Evolutionary conservation across 1,140 invertebrate species (phyloP).

Genomic region (Tribolium madens): DNA sequence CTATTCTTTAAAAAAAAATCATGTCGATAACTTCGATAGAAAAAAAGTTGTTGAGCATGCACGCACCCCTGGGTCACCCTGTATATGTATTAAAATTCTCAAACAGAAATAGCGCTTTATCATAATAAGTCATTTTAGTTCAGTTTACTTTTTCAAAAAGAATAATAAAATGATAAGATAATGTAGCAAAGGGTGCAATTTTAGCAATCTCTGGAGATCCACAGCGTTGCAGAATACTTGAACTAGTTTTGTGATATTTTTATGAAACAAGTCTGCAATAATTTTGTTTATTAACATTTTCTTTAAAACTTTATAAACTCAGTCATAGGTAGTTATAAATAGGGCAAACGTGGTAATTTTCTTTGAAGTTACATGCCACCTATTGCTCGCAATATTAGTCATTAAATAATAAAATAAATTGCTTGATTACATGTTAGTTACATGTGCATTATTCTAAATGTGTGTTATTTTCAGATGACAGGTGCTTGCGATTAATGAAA

Average conservation of each 20-base stretch:
- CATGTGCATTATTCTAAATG: background rate
- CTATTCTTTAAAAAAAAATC: too few species aligned
- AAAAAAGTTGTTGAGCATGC: too few species aligned
- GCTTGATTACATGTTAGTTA: background rate
- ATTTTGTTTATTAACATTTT: background rate
- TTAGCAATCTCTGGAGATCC: background rate
- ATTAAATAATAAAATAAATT: background rate
- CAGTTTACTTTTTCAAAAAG: background rate
- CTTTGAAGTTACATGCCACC: background rate
- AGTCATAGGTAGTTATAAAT: background rate
- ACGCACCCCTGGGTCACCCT: too few species aligned
- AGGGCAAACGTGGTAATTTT: background rate
- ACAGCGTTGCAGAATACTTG: background rate
- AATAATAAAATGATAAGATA: background rate
- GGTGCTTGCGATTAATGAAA: background rate
- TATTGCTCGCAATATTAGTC: background rate
- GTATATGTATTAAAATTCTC: background rate
- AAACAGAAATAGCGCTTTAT: background rate
- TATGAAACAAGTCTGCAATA: background rate
- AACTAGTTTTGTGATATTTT: background rate
- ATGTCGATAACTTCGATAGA: too few species aligned
- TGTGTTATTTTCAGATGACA: background rate
- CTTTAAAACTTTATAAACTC: background rate
- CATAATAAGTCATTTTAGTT: background rate
- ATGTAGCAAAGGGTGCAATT: background rate